Evolutionary conservation across 1,140 invertebrate species (phyloP), one percentile per base, ranked within the genome.

Genomic region (Zaprionus ornatus): DNA sequence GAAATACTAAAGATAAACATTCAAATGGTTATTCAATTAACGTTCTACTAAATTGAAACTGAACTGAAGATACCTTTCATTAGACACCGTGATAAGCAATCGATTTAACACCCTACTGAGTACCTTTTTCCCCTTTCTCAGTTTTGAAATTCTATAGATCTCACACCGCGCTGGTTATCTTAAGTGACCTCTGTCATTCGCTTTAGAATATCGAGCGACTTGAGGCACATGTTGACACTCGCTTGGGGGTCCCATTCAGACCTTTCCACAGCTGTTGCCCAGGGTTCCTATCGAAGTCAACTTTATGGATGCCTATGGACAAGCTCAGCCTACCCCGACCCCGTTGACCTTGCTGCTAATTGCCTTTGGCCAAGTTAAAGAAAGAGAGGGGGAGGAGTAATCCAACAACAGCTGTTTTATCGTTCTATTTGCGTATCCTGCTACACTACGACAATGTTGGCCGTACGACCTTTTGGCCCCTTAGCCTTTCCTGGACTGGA

Each of bases 281-380:
- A 2, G 15, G 23, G 4, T 60, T n/a, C 2, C 27, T 21, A n/a
- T 32, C 42, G 4, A 12, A 35, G 48, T n/a, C 4, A 35, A 52
- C 48, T n/a, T 52, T 64, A 23, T 13, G 29, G 19, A 54, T 40
- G 35, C 13, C 52, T 56, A 72, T 76, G 63, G 74, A 66, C n/a
- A 35, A 67, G 52, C 62, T 37, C 3, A 17, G 7, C 40, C n/a
- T 17, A n/a, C 15, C 45, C 40, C 63, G 63, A 45, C 40, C 67
- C 61, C 63, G 59, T 80, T 67, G 83, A 87, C 72, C 72, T 82
- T 63, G 60, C 42, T 72, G 69, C 80, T 87, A 87, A 88, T 87
- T 88, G 80, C 29, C 77, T 66, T 59, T 50, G 12, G 9, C 2
- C 6, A 45, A 50, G 54, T 54, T 13, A 50, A 10, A 19, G 25